phyloP scores from a whole-genome alignment of 2,113 vertebrate species.

The Elephas maximus region DNA sequence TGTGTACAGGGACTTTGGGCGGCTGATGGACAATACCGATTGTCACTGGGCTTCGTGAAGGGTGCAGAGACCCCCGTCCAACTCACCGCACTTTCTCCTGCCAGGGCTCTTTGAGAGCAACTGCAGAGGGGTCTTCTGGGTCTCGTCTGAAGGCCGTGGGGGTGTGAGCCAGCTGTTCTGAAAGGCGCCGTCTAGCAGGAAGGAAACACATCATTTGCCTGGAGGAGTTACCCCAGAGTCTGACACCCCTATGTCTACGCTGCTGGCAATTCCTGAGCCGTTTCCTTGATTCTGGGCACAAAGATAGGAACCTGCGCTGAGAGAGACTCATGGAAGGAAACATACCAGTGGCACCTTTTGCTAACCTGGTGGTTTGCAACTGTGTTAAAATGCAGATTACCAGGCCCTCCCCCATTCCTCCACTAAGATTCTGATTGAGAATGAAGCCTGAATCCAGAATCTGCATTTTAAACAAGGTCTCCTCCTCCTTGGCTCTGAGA shows the following conservation, averaged over 20 bases:
- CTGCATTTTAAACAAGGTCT: background rate
- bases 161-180: constrained; percentile 96
- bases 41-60: background rate
- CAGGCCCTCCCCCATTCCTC: background rate
- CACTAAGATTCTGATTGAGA: background rate
- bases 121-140: constrained; percentile 96
- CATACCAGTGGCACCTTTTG: background rate
- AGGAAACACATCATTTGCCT: background rate
- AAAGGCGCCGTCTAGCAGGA: constrained; percentile 93
- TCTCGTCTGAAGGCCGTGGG: constrained; percentile 96
- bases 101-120: constrained; percentile 99
- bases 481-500: background rate
- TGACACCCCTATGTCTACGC: background rate
- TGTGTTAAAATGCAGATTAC: background rate
- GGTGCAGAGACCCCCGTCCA: accelerated
- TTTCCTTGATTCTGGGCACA: background rate
- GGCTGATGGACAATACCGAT: background rate
- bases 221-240: background rate
- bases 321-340: background rate
- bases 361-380: background rate
- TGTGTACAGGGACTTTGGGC: background rate
- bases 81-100: constrained; percentile 97
- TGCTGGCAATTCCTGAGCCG: background rate
- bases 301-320: background rate
- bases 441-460: background rate